Evolutionary conservation across 1,140 invertebrate genomes (phyloP).

Genomic region (Venustaconcha ellipsiformis): DNA sequence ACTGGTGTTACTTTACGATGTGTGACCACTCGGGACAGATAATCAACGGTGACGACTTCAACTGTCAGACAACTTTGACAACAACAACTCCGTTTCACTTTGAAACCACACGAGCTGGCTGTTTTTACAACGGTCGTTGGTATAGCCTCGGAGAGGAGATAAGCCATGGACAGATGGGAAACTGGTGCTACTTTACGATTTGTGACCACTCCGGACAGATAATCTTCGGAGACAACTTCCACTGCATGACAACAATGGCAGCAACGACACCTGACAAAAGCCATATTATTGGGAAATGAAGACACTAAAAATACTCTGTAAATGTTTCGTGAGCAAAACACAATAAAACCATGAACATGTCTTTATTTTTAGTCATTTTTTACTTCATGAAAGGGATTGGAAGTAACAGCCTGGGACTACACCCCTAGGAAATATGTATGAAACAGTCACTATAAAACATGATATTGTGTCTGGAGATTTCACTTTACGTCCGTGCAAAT

Average conservation of each 20-base stretch:
- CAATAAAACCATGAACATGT: too few relatives aligned
- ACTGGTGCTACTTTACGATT: slow-evolving; percentile 23
- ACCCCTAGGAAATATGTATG: too few relatives aligned
- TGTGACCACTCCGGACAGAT: slow-evolving; percentile 23
- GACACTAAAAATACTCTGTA: too few relatives aligned
- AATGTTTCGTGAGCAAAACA: too few relatives aligned
- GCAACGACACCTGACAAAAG: too few relatives aligned
- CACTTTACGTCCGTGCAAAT: too few relatives aligned
- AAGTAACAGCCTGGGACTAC: too few relatives aligned
- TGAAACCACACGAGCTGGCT: background rate
- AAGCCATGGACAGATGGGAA: slow-evolving; percentile 19
- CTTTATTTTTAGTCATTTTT: too few relatives aligned
- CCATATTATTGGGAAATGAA: too few relatives aligned
- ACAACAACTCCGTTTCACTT: background rate
- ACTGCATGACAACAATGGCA: background rate
- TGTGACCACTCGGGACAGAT: slow-evolving; percentile 24
- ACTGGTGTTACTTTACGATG: slow-evolving; percentile 25
- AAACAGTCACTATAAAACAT: too few relatives aligned
- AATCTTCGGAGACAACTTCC: slow-evolving; percentile 26
- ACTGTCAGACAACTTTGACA: slow-evolving; percentile 6
- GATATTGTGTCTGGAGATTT: too few relatives aligned
- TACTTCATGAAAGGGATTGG: too few relatives aligned
- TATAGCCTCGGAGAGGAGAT: slow-evolving; percentile 19
- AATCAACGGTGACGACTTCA: slow-evolving; percentile 28
- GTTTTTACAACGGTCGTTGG: slow-evolving; percentile 10